phyloP scores from a whole-genome alignment of 2,113 vertebrate genomes.

The Tragelaphus buxtoni region DNA sequence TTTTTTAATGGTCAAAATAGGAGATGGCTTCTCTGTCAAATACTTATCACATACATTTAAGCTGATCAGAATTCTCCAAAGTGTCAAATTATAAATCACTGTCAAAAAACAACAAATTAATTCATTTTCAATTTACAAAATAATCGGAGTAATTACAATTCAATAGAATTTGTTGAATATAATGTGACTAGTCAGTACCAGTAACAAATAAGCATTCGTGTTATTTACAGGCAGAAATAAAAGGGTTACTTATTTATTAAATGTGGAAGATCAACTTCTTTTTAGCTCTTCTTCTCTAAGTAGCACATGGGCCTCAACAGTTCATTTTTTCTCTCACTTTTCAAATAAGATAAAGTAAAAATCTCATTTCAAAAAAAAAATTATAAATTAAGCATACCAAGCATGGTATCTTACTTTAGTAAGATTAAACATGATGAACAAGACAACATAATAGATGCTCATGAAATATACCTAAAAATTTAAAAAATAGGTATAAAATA shows the following conservation, averaged over 20 bases:
- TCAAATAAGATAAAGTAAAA: conserved; percentile 2
- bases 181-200: neutral
- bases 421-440: neutral
- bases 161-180: neutral
- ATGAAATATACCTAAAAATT: neutral
- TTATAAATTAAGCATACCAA: neutral
- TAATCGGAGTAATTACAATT: neutral
- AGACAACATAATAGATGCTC: neutral
- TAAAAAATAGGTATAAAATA: neutral
- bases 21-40: neutral
- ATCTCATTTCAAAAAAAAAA: neutral
- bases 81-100: conserved; percentile 24
- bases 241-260: neutral
- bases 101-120: neutral
- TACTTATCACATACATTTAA: neutral
- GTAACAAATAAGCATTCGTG: neutral
- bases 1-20: neutral
- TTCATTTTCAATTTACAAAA: conserved; percentile 5
- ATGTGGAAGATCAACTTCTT: neutral
- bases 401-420: neutral
- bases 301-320: neutral
- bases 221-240: conserved; percentile 22
- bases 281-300: neutral
- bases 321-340: neutral
- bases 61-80: neutral